A percentile compares a stretch with the other conserved stretches of the same genome.
phyloP scores from a whole-genome alignment of 2,797 vertebrate species.

The Gallirallus australis region DNA sequence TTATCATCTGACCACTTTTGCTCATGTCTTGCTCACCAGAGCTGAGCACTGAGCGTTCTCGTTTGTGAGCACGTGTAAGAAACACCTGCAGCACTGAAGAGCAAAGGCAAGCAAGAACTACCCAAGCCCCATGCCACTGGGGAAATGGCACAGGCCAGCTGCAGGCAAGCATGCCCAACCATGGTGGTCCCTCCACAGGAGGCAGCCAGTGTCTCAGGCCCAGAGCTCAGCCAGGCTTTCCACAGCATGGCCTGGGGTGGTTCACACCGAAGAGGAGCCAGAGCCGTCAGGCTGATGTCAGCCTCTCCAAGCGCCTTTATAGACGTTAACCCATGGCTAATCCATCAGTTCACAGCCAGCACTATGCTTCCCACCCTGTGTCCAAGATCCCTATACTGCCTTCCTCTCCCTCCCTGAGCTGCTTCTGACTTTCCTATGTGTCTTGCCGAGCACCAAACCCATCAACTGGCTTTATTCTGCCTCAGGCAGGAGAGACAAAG shows the following conservation, averaged over 20 bases:
- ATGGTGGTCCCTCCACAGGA: accelerated
- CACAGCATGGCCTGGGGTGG: accelerated
- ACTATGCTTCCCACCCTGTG: accelerated
- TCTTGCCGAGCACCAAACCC: background rate
- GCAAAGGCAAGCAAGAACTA: background rate
- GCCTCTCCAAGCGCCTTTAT: background rate
- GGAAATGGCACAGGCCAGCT: background rate
- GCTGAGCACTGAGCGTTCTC: background rate
- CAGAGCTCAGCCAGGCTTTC: background rate
- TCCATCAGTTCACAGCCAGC: background rate
- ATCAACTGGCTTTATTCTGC: background rate
- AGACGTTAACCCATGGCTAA: background rate
- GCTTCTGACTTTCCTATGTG: background rate
- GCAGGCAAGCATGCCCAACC: accelerated
- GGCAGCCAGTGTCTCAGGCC: background rate
- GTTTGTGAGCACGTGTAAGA: accelerated
- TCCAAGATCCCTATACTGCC: background rate
- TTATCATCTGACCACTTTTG: background rate
- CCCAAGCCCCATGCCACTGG: accelerated
- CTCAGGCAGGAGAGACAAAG: background rate
- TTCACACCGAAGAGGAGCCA: accelerated
- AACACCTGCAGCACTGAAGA: background rate
- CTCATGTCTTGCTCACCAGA: background rate
- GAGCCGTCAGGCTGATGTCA: background rate
- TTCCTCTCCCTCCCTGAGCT: background rate